A percentile compares a stretch with the other conserved stretches of the same genome.
Conservation (phyloP, 2,888 invertebrate genomes). For the Ommatoiulus sabulosus region DNA sequence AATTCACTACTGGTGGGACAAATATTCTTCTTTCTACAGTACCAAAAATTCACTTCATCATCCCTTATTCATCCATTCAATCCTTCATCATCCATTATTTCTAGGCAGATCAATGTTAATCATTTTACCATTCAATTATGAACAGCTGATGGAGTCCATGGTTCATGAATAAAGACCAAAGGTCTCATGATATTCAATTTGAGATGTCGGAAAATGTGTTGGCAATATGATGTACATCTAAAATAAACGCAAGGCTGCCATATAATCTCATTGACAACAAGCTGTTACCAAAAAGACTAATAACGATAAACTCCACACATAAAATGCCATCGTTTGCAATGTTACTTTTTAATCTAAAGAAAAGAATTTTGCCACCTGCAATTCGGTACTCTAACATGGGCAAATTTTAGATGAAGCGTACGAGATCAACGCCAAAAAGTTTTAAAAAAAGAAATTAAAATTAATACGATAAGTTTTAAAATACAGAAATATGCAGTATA, state of each 20-base stretch:
- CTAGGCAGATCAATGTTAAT: background rate
- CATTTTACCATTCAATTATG: background rate
- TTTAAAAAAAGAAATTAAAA: no score
- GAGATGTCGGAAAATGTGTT: background rate
- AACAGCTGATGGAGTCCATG: background rate
- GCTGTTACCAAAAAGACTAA: background rate
- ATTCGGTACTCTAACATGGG: background rate
- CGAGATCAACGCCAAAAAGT: no score
- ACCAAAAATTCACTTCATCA: background rate
- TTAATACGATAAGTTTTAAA: no score
- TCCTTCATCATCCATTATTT: no score
- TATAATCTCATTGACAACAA: background rate
- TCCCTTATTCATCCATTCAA: no score
- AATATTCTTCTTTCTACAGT: no score
- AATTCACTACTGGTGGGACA: no score
- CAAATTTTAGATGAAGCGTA: no score
- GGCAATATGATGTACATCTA: background rate
- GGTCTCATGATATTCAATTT: background rate
- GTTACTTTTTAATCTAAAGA: background rate
- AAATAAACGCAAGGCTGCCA: background rate
- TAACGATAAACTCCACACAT: background rate
- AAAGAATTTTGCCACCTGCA: background rate
- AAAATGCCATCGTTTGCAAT: background rate
- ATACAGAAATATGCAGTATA: no score
- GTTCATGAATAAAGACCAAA: background rate